Conservation (phyloP, 2,888 invertebrate genomes). For the Schizaphis graminum region DNA sequence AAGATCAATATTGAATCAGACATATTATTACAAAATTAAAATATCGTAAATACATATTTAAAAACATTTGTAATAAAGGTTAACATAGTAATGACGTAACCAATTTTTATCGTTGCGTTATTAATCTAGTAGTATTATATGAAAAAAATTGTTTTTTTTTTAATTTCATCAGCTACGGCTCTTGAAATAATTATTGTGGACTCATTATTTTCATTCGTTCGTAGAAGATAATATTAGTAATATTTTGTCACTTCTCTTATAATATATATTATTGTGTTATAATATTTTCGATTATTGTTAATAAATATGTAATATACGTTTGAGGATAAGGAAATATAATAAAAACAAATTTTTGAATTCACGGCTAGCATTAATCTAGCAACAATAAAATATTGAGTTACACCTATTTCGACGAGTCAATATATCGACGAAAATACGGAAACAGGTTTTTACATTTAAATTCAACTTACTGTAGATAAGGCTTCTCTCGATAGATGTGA, state of each 20-base stretch:
- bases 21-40: background rate
- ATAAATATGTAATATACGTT: background rate
- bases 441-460: background rate
- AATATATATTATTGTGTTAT: background rate
- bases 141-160: background rate
- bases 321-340: background rate
- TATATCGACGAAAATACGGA: background rate
- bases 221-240: background rate
- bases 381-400: background rate
- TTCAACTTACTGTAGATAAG: background rate
- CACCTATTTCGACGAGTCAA: background rate
- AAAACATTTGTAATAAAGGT: background rate
- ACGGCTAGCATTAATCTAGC: background rate
- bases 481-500: background rate
- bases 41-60: background rate
- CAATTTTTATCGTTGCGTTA: background rate
- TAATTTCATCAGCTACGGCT: background rate
- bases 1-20: background rate
- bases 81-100: background rate
- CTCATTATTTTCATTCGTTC: background rate
- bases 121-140: background rate
- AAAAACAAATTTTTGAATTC: background rate
- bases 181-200: background rate
- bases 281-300: background rate
- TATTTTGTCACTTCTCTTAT: background rate